Conservation (phyloP, 2,113 vertebrate species). For the Barbus barbus region DNA sequence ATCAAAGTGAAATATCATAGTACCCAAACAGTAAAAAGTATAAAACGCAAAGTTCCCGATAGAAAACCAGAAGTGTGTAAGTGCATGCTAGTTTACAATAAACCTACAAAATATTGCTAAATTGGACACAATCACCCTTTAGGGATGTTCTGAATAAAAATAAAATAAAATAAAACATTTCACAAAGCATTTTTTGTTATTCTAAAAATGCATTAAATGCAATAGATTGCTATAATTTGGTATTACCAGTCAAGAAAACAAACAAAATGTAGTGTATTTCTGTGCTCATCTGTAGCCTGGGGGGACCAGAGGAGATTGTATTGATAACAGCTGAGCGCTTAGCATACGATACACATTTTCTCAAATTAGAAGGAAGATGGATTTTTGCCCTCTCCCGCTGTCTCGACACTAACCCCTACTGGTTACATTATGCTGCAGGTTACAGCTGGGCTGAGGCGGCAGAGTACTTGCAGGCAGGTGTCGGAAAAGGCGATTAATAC, state of each 20-base stretch:
- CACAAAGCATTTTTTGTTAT: too few species aligned
- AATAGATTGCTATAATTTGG: neutral
- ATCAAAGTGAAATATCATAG: neutral
- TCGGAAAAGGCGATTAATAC: neutral
- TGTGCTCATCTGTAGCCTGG: neutral
- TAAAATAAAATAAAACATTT: neutral
- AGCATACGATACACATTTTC: conserved; percentile 43
- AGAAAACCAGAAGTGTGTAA: neutral
- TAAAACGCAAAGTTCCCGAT: neutral
- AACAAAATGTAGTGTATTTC: neutral
- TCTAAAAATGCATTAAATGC: too few species aligned
- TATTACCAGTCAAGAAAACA: neutral
- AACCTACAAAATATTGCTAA: too few species aligned
- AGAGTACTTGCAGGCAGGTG: conserved; percentile 2
- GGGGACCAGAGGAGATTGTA: conserved; percentile 37
- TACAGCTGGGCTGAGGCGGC: conserved; percentile 11
- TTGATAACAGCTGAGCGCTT: conserved; percentile 48
- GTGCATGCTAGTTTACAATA: neutral
- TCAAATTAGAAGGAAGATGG: conserved; percentile 48
- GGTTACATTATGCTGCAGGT: conserved; percentile 3
- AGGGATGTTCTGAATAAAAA: neutral
- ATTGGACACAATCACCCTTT: neutral
- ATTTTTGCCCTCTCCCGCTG: conserved; percentile 48
- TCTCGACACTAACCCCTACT: conserved; percentile 15
- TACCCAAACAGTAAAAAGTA: too few species aligned